Evolutionary conservation across 1,140 invertebrate genomes (phyloP), one percentile per base, ranked within the genome.

Genomic region (Antheraea pernyi): DNA sequence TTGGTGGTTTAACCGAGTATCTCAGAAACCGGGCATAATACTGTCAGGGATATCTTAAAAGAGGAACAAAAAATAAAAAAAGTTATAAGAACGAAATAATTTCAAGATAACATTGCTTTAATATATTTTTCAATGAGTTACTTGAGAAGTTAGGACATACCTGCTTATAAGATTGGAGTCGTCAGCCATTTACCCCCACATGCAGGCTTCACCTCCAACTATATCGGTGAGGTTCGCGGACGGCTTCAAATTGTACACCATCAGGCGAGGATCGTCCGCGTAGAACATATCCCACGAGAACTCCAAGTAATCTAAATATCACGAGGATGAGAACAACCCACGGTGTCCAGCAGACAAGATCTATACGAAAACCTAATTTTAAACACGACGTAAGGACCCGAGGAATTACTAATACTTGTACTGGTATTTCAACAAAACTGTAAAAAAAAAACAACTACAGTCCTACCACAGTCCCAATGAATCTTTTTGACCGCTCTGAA

Each of bases 121-220:
- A n/a, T n/a, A n/a, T n/a, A n/a, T n/a, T n/a, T 30, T 30, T 30
- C 22, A 30, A 30, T 30, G 22, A 30, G 22, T 8, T 11, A 42
- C 7, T 10, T 11, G 11, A 7, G 8, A 10, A 42, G 39, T 42
- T 10, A 2, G 11, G 7, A 42, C 4, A 36, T 5, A 61, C 60
- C 60, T 61, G 19, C 60, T 79, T 9, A 90, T 81, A 9, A 94
- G 75, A 75, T 94, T 94, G 30, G 85, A 81, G 63, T 93, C 94
- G 81, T 98, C 97, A 0, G 97, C 96, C 78, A 94, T 96, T 89
- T 99, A 97, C 0, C 95, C 95, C 98, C 98, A 98, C 95, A 99
- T 97, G 77, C 97, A 98, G 3, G 97, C 96, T 89, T 98, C 98
- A 0, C 98, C 98, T 10, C 98, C 97, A 16, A 98, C 72, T 59